A percentile compares a stretch with the other conserved stretches of the same genome.
Evolutionary conservation across 2,888 invertebrate genomes (phyloP).

Genomic region (Diplazon laetatorius): DNA sequence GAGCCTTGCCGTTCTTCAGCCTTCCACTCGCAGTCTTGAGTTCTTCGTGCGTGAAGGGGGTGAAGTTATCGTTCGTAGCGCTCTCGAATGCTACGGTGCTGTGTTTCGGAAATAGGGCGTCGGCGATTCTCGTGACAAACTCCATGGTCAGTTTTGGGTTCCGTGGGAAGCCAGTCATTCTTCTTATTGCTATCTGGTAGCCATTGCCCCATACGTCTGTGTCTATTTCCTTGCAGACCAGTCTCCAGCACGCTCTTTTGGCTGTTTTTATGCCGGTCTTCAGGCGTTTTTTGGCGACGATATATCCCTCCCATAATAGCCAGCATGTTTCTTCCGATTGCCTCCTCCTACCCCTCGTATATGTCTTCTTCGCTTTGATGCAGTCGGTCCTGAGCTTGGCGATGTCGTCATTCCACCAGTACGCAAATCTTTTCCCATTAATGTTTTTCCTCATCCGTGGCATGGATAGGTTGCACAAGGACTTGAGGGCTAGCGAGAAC

Average conservation of each 20-base stretch:
- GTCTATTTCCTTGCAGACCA: background rate
- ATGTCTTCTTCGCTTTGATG: background rate
- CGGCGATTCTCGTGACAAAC: background rate
- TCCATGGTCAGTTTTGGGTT: background rate
- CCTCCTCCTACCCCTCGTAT: background rate
- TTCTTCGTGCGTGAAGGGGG: background rate
- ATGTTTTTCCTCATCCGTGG: background rate
- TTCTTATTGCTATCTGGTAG: background rate
- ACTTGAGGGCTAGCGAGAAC: background rate
- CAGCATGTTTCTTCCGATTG: background rate
- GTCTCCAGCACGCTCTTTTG: background rate
- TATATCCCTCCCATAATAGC: background rate
- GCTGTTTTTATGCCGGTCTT: background rate
- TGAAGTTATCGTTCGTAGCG: background rate
- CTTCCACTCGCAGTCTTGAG: background rate
- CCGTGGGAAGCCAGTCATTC: background rate
- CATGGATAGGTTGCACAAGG: background rate
- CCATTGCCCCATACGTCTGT: constrained; percentile 18
- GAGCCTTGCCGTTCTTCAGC: background rate
- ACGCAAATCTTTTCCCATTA: background rate
- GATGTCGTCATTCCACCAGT: constrained; percentile 23
- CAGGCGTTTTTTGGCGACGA: background rate
- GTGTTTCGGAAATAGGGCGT: background rate
- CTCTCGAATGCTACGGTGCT: background rate
- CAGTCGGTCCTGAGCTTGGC: background rate